phyloP scores from a whole-genome alignment of 2,797 vertebrate species.

The Microctenopoma steveboyesi region DNA sequence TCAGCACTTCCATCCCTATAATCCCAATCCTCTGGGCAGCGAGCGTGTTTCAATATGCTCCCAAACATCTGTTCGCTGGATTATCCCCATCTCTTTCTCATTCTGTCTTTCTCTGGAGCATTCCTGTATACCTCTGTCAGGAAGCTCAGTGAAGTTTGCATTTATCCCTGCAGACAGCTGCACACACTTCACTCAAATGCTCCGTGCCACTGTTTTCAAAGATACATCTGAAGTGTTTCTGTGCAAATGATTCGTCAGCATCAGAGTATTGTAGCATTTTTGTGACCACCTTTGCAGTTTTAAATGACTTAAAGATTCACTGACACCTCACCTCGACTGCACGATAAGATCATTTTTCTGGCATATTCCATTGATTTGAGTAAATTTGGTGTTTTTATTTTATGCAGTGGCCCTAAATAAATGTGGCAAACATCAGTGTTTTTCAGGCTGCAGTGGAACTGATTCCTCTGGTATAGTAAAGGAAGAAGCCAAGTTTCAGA shows the following conservation, averaged over 20 bases:
- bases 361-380: too few species aligned
- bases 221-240: too few species aligned
- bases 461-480: neutral
- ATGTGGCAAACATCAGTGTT: neutral
- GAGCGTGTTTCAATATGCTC: slow-evolving; percentile 42
- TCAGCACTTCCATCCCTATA: slow-evolving; percentile 58
- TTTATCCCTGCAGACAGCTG: slow-evolving; percentile 60
- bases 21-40: slow-evolving; percentile 60
- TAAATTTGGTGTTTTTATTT: too few species aligned
- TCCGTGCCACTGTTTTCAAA: neutral
- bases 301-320: neutral
- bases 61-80: slow-evolving; percentile 73
- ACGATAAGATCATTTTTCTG: too few species aligned
- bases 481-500: neutral
- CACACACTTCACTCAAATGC: slow-evolving; percentile 49
- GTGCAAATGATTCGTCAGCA: neutral
- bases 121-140: slow-evolving; percentile 65
- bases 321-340: too few species aligned
- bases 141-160: slow-evolving; percentile 41
- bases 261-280: too few species aligned
- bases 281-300: neutral
- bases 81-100: slow-evolving; percentile 65
- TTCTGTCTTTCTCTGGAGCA: slow-evolving; percentile 58
- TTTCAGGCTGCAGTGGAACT: neutral
- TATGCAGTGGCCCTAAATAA: neutral